Evolutionary conservation across 2,888 invertebrate species (phyloP).

Genomic region (Acrobasis repandana): DNA sequence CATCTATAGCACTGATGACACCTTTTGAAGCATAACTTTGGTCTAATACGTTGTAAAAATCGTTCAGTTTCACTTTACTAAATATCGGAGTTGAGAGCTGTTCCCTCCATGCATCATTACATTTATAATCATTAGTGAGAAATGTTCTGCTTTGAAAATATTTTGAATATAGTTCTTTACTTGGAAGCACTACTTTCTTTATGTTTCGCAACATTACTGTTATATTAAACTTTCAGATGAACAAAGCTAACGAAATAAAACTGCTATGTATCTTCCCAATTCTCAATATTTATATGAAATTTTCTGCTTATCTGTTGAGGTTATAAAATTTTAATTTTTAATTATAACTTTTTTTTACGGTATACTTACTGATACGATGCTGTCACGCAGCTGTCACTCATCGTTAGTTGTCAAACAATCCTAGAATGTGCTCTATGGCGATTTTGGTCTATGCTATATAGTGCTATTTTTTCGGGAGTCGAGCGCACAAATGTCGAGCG

Average conservation of each 20-base stretch:
- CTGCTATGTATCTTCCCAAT: background rate
- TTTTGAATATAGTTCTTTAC: slow-evolving; percentile 30
- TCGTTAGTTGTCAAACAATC: too few relatives aligned
- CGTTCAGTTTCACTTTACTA: slow-evolving; percentile 84
- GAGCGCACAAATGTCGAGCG: too few relatives aligned
- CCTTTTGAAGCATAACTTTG: slow-evolving; percentile 84
- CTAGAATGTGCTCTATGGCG: too few relatives aligned
- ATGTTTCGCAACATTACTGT: slow-evolving; percentile 46
- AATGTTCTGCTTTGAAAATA: slow-evolving; percentile 71
- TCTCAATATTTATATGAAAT: too few relatives aligned
- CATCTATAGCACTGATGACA: slow-evolving; percentile 89
- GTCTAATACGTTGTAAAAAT: slow-evolving; percentile 88
- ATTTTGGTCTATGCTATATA: too few relatives aligned
- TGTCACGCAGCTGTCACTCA: too few relatives aligned
- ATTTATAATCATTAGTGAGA: slow-evolving; percentile 88
- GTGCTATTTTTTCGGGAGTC: too few relatives aligned
- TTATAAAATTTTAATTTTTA: too few relatives aligned
- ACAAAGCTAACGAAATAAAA: background rate
- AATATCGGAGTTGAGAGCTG: slow-evolving; percentile 85
- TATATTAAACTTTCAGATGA: background rate
- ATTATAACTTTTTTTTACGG: too few relatives aligned
- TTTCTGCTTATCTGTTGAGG: too few relatives aligned
- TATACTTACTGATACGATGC: too few relatives aligned
- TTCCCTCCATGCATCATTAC: slow-evolving; percentile 87
- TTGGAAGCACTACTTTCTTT: slow-evolving; percentile 38